phyloP scores from a whole-genome alignment of 2,113 vertebrate genomes.

The Vulpes ferrilata region DNA sequence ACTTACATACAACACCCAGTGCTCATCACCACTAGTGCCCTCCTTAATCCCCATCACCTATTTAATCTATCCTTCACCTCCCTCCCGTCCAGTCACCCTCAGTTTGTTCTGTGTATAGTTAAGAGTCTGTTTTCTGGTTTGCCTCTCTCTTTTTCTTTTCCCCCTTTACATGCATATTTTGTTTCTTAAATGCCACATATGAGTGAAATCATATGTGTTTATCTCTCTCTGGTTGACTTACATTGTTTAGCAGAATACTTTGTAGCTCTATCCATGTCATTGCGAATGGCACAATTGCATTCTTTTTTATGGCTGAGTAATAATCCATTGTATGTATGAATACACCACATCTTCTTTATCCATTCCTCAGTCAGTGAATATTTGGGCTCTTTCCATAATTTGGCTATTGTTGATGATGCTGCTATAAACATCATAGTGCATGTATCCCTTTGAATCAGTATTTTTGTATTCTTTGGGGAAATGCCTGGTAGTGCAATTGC shows the following conservation, averaged over 20 bases:
- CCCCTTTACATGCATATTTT: neutral
- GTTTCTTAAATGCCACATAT: neutral
- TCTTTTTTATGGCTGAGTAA: neutral
- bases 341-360: neutral
- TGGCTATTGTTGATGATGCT: neutral
- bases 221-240: neutral
- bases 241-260: neutral
- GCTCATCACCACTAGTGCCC: neutral
- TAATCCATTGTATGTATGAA: neutral
- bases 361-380: neutral
- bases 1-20: neutral
- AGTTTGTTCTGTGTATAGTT: neutral
- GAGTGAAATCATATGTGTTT: neutral
- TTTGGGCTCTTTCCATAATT: neutral
- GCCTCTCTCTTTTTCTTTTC: neutral
- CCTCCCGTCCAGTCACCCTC: neutral
- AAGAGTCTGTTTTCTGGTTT: neutral
- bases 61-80: neutral
- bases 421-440: neutral
- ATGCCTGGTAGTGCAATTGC: neutral
- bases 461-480: neutral
- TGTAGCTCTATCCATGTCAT: neutral
- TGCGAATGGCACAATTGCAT: neutral
- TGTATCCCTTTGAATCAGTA: neutral
- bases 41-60: neutral